phyloP scores from a whole-genome alignment of 2,797 vertebrate species.

The Picus viridis region DNA sequence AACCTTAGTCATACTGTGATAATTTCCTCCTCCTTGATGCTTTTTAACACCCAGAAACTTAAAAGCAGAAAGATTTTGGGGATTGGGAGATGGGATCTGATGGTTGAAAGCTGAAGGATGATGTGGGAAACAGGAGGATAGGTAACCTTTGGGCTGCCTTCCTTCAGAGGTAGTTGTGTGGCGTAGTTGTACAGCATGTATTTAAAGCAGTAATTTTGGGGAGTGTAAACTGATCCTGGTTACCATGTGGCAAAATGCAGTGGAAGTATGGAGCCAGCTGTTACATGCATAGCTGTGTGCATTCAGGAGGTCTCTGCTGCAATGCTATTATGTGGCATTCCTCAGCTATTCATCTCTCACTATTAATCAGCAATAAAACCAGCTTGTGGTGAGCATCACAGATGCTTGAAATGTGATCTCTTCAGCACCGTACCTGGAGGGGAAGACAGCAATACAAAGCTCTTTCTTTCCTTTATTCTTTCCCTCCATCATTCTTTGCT shows the following conservation, averaged over 20 bases:
- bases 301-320: constrained; percentile 52
- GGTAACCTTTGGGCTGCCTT: background rate
- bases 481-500: background rate
- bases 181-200: background rate
- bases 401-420: constrained; percentile 54
- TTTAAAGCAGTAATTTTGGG: constrained; percentile 57
- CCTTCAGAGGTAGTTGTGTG: background rate
- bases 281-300: constrained; percentile 41
- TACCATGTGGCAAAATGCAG: constrained; percentile 70
- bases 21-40: background rate
- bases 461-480: background rate
- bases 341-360: constrained; percentile 62
- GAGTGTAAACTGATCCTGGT: constrained; percentile 69
- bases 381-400: constrained; percentile 44
- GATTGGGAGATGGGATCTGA: background rate
- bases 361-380: constrained; percentile 64
- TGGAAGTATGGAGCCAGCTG: constrained; percentile 71
- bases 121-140: background rate
- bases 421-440: constrained; percentile 29
- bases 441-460: background rate
- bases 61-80: background rate
- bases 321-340: constrained; percentile 51
- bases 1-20: background rate
- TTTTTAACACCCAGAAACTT: background rate
- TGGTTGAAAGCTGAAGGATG: background rate